Evolutionary conservation across 2,888 invertebrate species (phyloP).

Genomic region (Trachelus stipa): DNA sequence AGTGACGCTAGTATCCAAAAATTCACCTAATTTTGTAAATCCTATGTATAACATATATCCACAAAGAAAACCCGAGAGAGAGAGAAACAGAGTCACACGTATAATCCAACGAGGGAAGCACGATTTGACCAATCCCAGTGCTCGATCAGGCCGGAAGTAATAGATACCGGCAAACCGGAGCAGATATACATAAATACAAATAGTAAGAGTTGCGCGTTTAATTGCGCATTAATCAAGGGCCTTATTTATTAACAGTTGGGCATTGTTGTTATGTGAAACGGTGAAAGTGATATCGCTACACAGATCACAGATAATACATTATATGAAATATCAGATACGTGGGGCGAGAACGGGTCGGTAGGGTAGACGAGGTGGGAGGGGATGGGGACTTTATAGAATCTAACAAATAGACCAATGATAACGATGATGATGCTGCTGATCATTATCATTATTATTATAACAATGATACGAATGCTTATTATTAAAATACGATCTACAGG

Average conservation of each 20-base stretch:
- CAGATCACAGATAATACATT: constrained; percentile 57
- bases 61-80: not conserved
- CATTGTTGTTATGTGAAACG: constrained; percentile 63
- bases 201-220: not conserved
- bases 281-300: constrained; percentile 57
- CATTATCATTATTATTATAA: not conserved
- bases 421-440: constrained; percentile 6
- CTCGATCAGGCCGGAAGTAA: not conserved
- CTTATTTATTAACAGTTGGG: constrained; percentile 65
- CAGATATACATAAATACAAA: constrained; percentile 11
- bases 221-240: constrained; percentile 48
- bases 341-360: constrained; percentile 10
- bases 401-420: constrained; percentile 33
- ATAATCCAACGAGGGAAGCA: not conserved
- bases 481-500: constrained; percentile 1
- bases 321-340: constrained; percentile 34
- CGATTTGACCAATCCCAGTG: not conserved
- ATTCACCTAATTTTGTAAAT: not conserved
- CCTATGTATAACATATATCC: not conserved
- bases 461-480: not conserved
- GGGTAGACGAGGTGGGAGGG: constrained; percentile 16
- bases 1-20: accelerated
- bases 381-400: constrained; percentile 21
- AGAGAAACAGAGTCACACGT: not conserved
- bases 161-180: not conserved